Base-by-base conservation (phyloP, 1,140 invertebrate species). In the Ips nitidus region DNA sequence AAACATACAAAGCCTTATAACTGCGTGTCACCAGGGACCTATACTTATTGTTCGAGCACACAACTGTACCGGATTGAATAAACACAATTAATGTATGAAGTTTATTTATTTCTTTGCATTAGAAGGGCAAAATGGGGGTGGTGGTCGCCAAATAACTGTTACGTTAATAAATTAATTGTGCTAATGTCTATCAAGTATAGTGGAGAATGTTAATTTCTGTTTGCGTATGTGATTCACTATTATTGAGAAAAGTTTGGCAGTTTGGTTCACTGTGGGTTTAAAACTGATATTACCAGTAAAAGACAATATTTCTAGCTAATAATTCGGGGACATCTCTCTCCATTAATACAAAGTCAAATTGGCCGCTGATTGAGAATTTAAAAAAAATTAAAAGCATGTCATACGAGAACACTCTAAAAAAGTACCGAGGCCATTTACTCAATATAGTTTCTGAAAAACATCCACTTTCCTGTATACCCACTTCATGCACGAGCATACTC, bases 11-110 rank as follows among this genome's bases (percentile, higher is more conserved):
- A 66, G 64, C 64, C 53, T 66, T 66, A 58, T 57, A 66, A 66
- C 53, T 47, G 66, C 56, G 66, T 68, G 66, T 53, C 66, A 55
- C 57, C 4, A 42, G 66, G 66, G 66, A 60, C 66, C 56, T 47
- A 60, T 55, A 42, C 58, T 60, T 68, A 68, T 68, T 68, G 66
- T 68, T 68, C 56, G 39, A 42, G 36, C 41, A 59, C 52, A 68
- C 66, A 68, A 68, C 43, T 68, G 66, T 52, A 41, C 57, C 66
- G 66, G 45, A 41, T 60, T 60, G 50, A 47, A 57, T 60, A 68
- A 68, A 68, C 66, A 68, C 57, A 60, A 68, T 68, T 60, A 68
- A 43, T 60, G 52, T 66, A 68, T 55, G 60, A 68, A 52, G 58
- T 68, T 68, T 68, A 68, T 60, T 68, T 52, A 59, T 38, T 41